phyloP scores from a whole-genome alignment of 2,797 vertebrate genomes.

The Danio jaintianensis region DNA sequence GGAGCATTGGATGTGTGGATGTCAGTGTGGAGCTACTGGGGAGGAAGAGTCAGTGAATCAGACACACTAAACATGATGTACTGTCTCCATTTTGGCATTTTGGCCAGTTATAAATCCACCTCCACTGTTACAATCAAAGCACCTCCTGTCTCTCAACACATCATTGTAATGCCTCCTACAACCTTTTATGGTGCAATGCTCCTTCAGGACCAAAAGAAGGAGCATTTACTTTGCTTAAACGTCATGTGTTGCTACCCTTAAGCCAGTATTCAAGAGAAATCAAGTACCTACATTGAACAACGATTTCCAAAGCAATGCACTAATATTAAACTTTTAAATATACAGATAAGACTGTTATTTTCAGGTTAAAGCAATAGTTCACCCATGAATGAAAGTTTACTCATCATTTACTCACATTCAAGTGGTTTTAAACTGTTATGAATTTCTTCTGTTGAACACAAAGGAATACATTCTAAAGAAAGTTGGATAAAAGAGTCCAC shows the following conservation, averaged over 20 bases:
- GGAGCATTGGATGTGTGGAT: constrained; percentile 37
- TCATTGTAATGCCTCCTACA: constrained; percentile 1
- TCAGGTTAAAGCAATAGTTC: too few relatives aligned
- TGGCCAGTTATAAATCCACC: constrained; percentile 37
- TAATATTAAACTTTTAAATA: neutral
- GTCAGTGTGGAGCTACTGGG: constrained; percentile 23
- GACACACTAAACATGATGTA: constrained; percentile 31
- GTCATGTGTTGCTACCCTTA: neutral
- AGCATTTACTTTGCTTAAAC: constrained; percentile 26
- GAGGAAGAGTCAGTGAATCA: constrained; percentile 25
- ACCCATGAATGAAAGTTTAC: too few relatives aligned
- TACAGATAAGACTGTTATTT: neutral
- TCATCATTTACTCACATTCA: too few relatives aligned
- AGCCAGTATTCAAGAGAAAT: neutral
- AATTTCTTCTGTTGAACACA: too few relatives aligned
- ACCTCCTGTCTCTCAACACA: constrained; percentile 12
- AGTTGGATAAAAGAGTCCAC: too few relatives aligned
- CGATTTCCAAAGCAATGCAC: neutral
- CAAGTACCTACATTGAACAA: neutral
- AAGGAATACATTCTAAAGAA: too few relatives aligned
- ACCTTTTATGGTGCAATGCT: constrained; percentile 5
- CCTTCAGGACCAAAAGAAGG: neutral
- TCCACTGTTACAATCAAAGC: neutral
- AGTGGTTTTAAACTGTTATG: too few relatives aligned
- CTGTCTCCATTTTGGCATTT: constrained; percentile 31